These are phyloP conservation scores for Apeira syringaria DNA, from an alignment of 2,888 invertebrate genomes.

Conservation along the genomic window DNA sequence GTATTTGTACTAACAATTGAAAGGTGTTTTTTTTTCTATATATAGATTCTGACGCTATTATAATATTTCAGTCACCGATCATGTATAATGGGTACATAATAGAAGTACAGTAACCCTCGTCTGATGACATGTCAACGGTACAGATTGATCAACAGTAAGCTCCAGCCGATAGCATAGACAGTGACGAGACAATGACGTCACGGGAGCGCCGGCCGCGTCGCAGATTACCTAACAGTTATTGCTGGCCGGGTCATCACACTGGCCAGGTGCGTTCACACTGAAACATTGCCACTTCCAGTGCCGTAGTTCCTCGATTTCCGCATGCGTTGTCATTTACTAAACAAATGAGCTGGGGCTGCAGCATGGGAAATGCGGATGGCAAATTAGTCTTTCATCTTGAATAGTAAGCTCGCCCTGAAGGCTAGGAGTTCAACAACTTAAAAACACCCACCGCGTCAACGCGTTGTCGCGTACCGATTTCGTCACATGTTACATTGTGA, in stretches of 20 bases:
- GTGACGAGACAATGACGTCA: constrained; percentile 69
- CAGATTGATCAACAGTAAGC: constrained; percentile 17
- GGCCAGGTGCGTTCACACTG: constrained; percentile 67
- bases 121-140: constrained; percentile 46
- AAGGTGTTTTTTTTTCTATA: too few relatives aligned
- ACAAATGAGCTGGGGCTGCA: constrained; percentile 18
- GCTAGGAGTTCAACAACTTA: too few relatives aligned
- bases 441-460: too few relatives aligned
- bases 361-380: constrained; percentile 7
- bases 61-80: too few relatives aligned
- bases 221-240: constrained; percentile 25
- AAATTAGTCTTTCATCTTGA: too few relatives aligned
- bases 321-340: constrained; percentile 38
- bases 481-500: too few relatives aligned
- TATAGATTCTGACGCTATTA: too few relatives aligned
- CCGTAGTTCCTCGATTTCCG: constrained; percentile 47
- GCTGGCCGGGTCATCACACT: constrained; percentile 60
- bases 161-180: constrained; percentile 40
- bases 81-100: too few relatives aligned
- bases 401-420: too few relatives aligned
- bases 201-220: constrained; percentile 62
- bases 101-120: too few relatives aligned
- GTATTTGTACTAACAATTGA: too few relatives aligned
- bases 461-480: too few relatives aligned
- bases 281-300: constrained; percentile 36